Evolutionary conservation across 2,888 invertebrate genomes (phyloP).

Genomic region (Meiosimyza platycephala): DNA sequence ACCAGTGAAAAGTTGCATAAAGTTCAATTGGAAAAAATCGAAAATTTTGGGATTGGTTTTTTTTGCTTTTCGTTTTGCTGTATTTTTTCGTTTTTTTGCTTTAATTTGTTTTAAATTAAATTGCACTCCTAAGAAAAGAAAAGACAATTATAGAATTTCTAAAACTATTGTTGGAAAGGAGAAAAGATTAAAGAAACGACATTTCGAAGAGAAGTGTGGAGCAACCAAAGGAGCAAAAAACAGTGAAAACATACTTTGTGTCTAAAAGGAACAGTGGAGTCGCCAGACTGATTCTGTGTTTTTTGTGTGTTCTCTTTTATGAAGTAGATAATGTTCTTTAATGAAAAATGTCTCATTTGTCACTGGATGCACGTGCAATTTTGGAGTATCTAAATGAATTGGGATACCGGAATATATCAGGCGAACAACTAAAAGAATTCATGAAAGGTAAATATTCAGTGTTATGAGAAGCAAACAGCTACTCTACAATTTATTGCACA

Average conservation of each 20-base stretch:
- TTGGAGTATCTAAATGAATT: slow-evolving; percentile 79
- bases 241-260: slow-evolving; percentile 39
- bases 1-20: slow-evolving; percentile 28
- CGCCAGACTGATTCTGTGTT: slow-evolving; percentile 17
- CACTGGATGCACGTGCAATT: slow-evolving; percentile 79
- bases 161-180: background rate
- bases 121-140: slow-evolving; percentile 8
- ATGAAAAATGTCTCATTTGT: slow-evolving; percentile 65
- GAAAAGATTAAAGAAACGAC: slow-evolving; percentile 19
- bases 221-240: slow-evolving; percentile 16
- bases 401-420: slow-evolving; percentile 81
- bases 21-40: slow-evolving; percentile 2
- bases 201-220: background rate
- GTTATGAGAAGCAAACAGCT: background rate
- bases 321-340: slow-evolving; percentile 23
- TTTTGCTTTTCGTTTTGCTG: slow-evolving; percentile 27
- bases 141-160: slow-evolving; percentile 12
- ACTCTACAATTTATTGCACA: too few relatives aligned
- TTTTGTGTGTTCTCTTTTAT: slow-evolving; percentile 1
- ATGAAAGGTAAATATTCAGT: slow-evolving; percentile 74
- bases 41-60: slow-evolving; percentile 28
- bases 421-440: slow-evolving; percentile 80
- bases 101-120: slow-evolving; percentile 17
- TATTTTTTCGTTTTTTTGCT: background rate
- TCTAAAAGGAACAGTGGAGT: slow-evolving; percentile 36